A percentile compares a stretch with the other conserved stretches of the same genome.
Evolutionary conservation across 2,888 invertebrate species (phyloP).

Genomic region (Myopa testacea): DNA sequence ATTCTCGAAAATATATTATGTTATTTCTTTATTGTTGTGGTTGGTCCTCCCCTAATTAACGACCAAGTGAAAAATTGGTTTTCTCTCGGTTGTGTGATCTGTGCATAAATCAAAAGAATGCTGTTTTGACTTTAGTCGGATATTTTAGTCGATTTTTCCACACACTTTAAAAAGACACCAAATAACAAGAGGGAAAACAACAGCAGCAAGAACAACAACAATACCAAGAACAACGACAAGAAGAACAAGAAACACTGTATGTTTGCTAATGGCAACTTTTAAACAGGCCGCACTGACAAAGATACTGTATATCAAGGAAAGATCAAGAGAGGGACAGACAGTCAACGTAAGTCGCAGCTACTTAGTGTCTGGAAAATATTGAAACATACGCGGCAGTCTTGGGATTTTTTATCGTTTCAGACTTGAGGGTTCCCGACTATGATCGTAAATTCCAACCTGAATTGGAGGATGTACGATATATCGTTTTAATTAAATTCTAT

Average conservation of each 20-base stretch:
- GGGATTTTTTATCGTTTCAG: neutral
- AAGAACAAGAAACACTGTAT: too few species aligned
- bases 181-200: slow-evolving; percentile 5
- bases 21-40: neutral
- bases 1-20: neutral
- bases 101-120: slow-evolving; percentile 44
- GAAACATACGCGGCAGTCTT: too few species aligned
- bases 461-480: slow-evolving; percentile 4
- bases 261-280: too few species aligned
- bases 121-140: slow-evolving; percentile 36
- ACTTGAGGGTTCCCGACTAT: neutral
- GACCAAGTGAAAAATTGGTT: slow-evolving; percentile 44
- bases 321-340: too few species aligned
- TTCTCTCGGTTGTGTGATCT: slow-evolving; percentile 35
- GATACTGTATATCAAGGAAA: too few species aligned
- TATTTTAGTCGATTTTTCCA: slow-evolving; percentile 26
- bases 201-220: neutral
- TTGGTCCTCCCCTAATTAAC: neutral
- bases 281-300: too few species aligned
- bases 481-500: slow-evolving; percentile 20
- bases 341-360: too few species aligned
- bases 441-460: slow-evolving; percentile 22
- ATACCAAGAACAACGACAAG: neutral
- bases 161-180: neutral
- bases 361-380: too few species aligned